Evolutionary conservation across 2,888 invertebrate genomes (phyloP).

Genomic region (Erannis defoliaria): DNA sequence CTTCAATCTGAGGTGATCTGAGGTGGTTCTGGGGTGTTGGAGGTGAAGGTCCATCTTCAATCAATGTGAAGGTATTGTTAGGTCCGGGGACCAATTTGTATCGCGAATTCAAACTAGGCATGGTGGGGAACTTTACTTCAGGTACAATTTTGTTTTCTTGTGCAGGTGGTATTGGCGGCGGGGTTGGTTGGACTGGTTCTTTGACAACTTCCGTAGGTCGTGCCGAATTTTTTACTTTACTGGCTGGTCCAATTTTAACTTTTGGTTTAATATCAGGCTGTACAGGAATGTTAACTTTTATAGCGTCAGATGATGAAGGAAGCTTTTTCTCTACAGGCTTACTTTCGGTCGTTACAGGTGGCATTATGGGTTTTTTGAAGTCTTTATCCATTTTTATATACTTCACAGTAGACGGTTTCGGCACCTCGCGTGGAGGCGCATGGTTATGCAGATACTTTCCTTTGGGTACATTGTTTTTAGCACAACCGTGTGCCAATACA

Average conservation of each 20-base stretch:
- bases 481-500: conserved; percentile 74
- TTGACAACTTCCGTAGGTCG: conserved; percentile 31
- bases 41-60: conserved; percentile 58
- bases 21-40: too few species aligned
- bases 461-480: conserved; percentile 72
- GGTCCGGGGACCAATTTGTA: conserved; percentile 78
- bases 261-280: conserved; percentile 54
- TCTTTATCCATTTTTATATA: conserved; percentile 69
- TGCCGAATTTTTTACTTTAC: conserved; percentile 62
- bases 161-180: conserved; percentile 25
- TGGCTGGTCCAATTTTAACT: conserved; percentile 76
- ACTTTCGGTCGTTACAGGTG: conserved; percentile 45
- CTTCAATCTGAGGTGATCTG: background rate
- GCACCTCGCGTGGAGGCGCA: conserved; percentile 60
- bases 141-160: conserved; percentile 45
- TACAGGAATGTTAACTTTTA: conserved; percentile 36
- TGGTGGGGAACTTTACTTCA: conserved; percentile 59
- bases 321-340: conserved; percentile 43
- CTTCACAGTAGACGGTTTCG: conserved; percentile 72
- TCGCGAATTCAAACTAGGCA: conserved; percentile 67
- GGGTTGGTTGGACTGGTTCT: conserved; percentile 34
- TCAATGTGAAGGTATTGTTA: conserved; percentile 73
- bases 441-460: conserved; percentile 55
- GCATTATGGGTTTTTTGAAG: conserved; percentile 50
- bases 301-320: background rate